These are phyloP conservation scores for Leptinotarsa undecemlineata DNA, from an alignment of 1,140 invertebrate species.

Conservation along the genomic window DNA sequence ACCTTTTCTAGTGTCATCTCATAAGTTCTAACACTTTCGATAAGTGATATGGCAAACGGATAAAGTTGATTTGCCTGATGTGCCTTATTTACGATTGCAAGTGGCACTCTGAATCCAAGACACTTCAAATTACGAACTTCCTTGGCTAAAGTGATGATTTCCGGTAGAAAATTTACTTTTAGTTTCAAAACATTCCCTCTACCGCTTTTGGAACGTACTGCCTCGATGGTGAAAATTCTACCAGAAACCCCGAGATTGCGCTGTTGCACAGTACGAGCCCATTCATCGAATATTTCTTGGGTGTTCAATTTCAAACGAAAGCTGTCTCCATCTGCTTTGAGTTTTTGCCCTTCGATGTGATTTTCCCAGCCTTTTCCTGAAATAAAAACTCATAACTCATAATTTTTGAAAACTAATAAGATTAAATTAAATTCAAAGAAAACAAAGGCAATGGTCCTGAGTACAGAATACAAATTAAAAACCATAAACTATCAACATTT, in stretches of 20 bases:
- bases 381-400: conserved; percentile 27
- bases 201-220: conserved; percentile 76
- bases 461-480: conserved; percentile 18
- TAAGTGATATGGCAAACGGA: conserved; percentile 97
- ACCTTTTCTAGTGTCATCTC: conserved; percentile 96
- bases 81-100: conserved; percentile 98
- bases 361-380: conserved; percentile 97
- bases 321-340: conserved; percentile 97
- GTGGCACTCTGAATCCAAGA: conserved; percentile 93
- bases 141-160: conserved; percentile 97
- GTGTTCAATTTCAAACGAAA: conserved; percentile 95
- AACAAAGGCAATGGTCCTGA: background rate
- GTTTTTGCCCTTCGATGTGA: conserved; percentile 97
- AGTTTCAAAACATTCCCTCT: conserved; percentile 89
- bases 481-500: no score
- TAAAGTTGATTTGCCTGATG: conserved; percentile 98
- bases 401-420: no score
- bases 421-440: no score
- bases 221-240: conserved; percentile 94
- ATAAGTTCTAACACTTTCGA: conserved; percentile 96
- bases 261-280: conserved; percentile 93
- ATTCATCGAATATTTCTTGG: conserved; percentile 96
- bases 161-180: conserved; percentile 96
- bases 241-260: conserved; percentile 92
- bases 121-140: conserved; percentile 97